Base-by-base conservation (phyloP, 2,797 vertebrate species). In the Choloepus didactylus region DNA sequence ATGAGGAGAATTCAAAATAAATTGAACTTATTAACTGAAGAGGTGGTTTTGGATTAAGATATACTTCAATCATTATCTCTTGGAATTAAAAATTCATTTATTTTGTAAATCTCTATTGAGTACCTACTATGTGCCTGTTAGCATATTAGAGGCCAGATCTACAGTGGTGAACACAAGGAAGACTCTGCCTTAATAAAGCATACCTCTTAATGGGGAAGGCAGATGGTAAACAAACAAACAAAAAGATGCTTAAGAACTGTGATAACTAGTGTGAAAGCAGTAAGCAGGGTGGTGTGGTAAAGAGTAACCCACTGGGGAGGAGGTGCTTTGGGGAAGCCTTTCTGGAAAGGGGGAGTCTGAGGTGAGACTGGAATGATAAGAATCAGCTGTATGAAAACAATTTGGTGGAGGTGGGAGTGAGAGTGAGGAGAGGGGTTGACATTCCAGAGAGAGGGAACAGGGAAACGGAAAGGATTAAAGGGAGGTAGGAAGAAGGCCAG, bases 61-160 rank as follows among this genome's bases (percentile, higher is more conserved):
- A 59, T 73, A 60, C 35, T 90, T 85, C 41, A 60, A 25, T 95
- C 35, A 35, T 89, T 56, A 31, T 84, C 35, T 93, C 59, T 82
- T 89, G 6, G 62, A 69, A 54, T 73, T 80, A 44, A 87, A 75
- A 76, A 54, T 59, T 83, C 6, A 66, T 76, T 79, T 88, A n/a
- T 69, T 95, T 77, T 67, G 9, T 49, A 85, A 49, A 54, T 82
- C 56, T 80, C 77, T 77, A 67, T 72, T 44, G 35, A 89, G 60
- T 64, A 41, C 19, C 41, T 92, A 69, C 73, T 60, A 0, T 84
- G 10, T 31, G 59, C 38, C 51, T 29, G 0, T 67, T 59, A 11
- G 5, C 31, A 25, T 56, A 16, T 27, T 44, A 29, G 25, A 90
- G 44, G 29, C 59, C 56, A 7, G 14, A 9, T 86, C 1, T 81